These are phyloP conservation scores for fruit fly (Drosophila melanogaster) DNA, from an alignment of 1,140 invertebrate species.

Conservation along the genomic window Release_6_plus_ISO1_MT NT_033779.5:3123001-3123500, in stretches of 20 bases:
- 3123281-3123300: neutral
- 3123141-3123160: slow-evolving; percentile 41
- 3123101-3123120: slow-evolving; percentile 46
- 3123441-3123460: slow-evolving; percentile 28
- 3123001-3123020: slow-evolving; percentile 58
- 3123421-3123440: slow-evolving; percentile 30
- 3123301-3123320: slow-evolving; percentile 17
- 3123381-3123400: slow-evolving; percentile 24
- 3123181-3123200: neutral
- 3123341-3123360: slow-evolving; percentile 12
- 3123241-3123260: slow-evolving; percentile 53
- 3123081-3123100: slow-evolving; percentile 39
- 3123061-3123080: slow-evolving; percentile 33
- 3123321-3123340: slow-evolving; percentile 38
- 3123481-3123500: neutral
- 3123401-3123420: neutral
- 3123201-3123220: neutral
- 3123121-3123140: slow-evolving; percentile 46
- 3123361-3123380: slow-evolving; percentile 8
- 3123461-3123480: slow-evolving; percentile 23
- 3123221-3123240: slow-evolving; percentile 55
- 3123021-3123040: slow-evolving; percentile 11
- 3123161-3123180: slow-evolving; percentile 3
- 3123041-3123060: slow-evolving; percentile 70
- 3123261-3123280: neutral